Base-by-base conservation (phyloP, 2,113 vertebrate species). In the Capreolus pygargus region DNA sequence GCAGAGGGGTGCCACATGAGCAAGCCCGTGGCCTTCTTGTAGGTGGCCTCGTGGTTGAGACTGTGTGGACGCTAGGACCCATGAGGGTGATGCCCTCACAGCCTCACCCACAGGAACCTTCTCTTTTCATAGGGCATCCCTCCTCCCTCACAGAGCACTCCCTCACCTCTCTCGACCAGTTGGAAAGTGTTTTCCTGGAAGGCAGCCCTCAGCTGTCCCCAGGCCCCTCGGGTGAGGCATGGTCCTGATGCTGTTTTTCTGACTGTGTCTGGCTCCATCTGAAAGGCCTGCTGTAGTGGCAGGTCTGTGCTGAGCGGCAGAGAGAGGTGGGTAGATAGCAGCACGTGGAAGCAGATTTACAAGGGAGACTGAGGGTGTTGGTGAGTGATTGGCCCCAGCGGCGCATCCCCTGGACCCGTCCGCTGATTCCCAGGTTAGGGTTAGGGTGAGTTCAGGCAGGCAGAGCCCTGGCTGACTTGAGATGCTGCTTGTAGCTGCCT, bases 251-350 rank as follows among this genome's bases (percentile, higher is more conserved):
- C 67, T n/a, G 30, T 81, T 1, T 81, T 81, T n/a, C 9, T 1
- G 47, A 2, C 43, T n/a, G 57, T 28, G 79, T 28, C 52, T 84
- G 86, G 87, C 13, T 78, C 58, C 39, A 45, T 52, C 33, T 47
- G 47, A 52, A 33, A 50, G 47, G 78, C 47, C 78, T 33, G 45
- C 28, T 50, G 25, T 39, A 87, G 36, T 15, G 92, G 4, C 6
- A 82, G 84, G 95, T 43, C n/a, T 52, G 5, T 45, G 9, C 87
- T 95, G 97, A 96, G 90, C 94, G 91, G 94, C 79, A 89, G 95
- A 91, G 50, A 83, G 61, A 82, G 50, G 74, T 96, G 27, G 55
- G 70, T 45, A 92, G 76, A 78, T 47, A 91, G 70, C 30, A 28
- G 90, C 19, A 70, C 86, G 17, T 97, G 92, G 95, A 95, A 94